Conservation (phyloP, 2,888 invertebrate genomes). For the Nymphalis c-album region DNA sequence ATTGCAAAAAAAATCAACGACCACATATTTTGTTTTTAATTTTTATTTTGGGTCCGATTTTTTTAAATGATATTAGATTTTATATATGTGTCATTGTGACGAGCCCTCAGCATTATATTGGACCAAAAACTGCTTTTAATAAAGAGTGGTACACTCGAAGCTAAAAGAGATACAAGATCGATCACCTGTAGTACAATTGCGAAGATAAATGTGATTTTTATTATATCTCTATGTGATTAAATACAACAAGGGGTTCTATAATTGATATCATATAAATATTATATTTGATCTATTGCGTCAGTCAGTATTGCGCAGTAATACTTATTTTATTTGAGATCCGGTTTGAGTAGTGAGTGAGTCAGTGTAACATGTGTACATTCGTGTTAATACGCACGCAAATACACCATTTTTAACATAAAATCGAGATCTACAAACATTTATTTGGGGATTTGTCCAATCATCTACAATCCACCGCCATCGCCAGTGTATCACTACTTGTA, state of each 20-base stretch:
- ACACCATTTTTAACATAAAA: no score
- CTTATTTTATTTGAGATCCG: no score
- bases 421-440: no score
- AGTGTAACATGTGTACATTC: no score
- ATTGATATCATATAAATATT: background rate
- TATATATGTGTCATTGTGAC: constrained; percentile 13
- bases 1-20: constrained; percentile 11
- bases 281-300: no score
- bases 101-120: constrained; percentile 13
- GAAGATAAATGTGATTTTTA: background rate
- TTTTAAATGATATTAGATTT: background rate
- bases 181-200: constrained; percentile 14
- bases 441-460: no score
- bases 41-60: background rate
- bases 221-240: no score
- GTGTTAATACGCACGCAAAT: no score
- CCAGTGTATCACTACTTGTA: no score
- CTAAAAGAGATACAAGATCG: constrained; percentile 27
- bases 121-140: constrained; percentile 21
- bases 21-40: constrained; percentile 23
- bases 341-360: no score
- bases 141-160: constrained; percentile 26
- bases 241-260: background rate
- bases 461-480: no score
- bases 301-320: no score